phyloP scores from a whole-genome alignment of 2,797 vertebrate species.

The Hoplostethus atlanticus region DNA sequence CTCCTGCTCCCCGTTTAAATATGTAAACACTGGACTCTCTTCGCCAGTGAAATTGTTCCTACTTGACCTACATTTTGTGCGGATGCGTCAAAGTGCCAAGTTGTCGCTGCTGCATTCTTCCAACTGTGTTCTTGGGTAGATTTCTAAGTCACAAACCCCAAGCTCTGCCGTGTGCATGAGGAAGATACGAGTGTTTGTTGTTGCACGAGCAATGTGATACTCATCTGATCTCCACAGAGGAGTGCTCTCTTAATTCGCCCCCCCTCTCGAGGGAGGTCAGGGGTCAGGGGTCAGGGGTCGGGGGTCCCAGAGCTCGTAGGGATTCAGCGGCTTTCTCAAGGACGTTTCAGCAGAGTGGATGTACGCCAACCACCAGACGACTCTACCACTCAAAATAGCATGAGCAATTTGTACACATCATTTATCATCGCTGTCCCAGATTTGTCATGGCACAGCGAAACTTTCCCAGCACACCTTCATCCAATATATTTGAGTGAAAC shows the following conservation, averaged over 20 bases:
- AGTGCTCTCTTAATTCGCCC: slow-evolving; percentile 21
- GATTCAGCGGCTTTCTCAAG: no score
- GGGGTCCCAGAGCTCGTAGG: no score
- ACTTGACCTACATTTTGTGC: slow-evolving; percentile 44
- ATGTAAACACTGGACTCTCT: slow-evolving; percentile 41
- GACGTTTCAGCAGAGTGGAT: no score
- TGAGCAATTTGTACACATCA: background rate
- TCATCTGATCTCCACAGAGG: slow-evolving; percentile 24
- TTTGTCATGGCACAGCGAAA: no score
- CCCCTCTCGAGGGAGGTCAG: slow-evolving; percentile 26
- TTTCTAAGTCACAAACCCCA: slow-evolving; percentile 28
- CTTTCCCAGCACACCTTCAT: no score
- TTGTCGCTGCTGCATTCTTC: slow-evolving; percentile 33
- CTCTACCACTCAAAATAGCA: background rate
- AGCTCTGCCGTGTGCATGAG: slow-evolving; percentile 26
- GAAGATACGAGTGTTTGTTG: slow-evolving; percentile 42
- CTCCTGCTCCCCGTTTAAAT: slow-evolving; percentile 15
- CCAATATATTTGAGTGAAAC: no score
- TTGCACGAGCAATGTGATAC: slow-evolving; percentile 41
- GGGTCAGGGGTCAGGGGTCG: slow-evolving; percentile 40
- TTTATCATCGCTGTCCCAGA: background rate
- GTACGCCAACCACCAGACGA: no score
- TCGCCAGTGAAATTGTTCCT: slow-evolving; percentile 20
- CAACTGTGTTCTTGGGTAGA: slow-evolving; percentile 11
- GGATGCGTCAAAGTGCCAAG: slow-evolving; percentile 10